Base-by-base conservation (phyloP, 2,797 vertebrate species). In the Chelonia mydas region DNA sequence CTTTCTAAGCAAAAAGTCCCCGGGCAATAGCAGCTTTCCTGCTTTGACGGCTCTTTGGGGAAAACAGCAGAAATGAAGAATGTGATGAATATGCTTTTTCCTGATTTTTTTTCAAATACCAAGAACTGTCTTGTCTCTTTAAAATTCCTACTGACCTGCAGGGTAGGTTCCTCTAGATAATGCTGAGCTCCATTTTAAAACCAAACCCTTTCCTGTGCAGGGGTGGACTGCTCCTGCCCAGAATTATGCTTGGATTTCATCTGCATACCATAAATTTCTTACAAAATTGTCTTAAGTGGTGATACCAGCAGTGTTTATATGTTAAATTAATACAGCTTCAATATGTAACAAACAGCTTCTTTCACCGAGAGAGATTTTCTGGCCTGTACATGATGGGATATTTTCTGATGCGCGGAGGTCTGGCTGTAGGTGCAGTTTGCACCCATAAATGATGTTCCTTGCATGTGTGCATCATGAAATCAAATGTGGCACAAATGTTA, bases 401-500 rank as follows among this genome's bases (percentile, higher is more conserved):
- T 72, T 91, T 89, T 84, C 55, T 93, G 74, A 88, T 95, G 82
- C 19, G 85, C 76, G 55, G 33, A 47, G 68, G 68, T 88, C 84
- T 41, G 0, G 41, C 49, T 79, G 1, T 0, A 74, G 93, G 45
- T 93, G 17, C 2, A 1, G 45, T 94, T 92, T 93, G 90, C 83
- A 80, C 93, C 95, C 85, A 89, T n/a, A 33, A 6, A 0, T 59
- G 13, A 49, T 93, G 92, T 91, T 87, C 3, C 0, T 90, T 74
- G 51, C 23, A 37, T 16, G 27, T 23, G 68, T 12, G 37, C 37
- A 23, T 72, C 21, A 11, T 41, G 23, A 23, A 41, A 23, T 41
- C 68, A 25, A 11, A 25, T 25, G n/a, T 41, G 68, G 68, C 37
- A 3, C 7, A 72, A 41, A 41, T 5, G 16, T 21, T n/a, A 41